phyloP scores from a whole-genome alignment of 2,797 vertebrate genomes.

The Ceryle rudis region DNA sequence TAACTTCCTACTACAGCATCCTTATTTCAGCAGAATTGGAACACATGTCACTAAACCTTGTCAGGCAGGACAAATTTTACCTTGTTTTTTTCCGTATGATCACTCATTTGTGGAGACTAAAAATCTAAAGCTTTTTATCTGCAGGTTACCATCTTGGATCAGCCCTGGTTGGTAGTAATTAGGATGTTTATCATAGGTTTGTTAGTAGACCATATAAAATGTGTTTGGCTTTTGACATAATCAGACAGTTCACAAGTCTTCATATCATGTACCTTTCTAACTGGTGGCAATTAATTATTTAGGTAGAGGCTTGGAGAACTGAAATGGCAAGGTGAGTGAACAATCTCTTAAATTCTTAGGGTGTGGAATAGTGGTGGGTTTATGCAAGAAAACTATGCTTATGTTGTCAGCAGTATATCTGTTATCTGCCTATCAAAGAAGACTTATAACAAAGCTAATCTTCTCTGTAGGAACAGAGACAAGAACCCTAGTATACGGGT shows the following conservation, averaged over 20 bases:
- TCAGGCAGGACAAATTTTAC: not conserved
- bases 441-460: not conserved
- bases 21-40: not conserved
- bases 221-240: not conserved
- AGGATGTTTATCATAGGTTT: not conserved
- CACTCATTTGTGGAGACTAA: not conserved
- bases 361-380: not conserved
- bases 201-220: not conserved
- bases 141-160: not conserved
- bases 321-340: not conserved
- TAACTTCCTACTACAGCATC: not conserved
- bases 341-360: not conserved
- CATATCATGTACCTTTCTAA: rapidly evolving
- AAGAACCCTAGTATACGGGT: not conserved
- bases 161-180: not conserved
- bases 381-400: not conserved
- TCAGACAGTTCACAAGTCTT: not conserved
- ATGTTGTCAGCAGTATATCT: rapidly evolving
- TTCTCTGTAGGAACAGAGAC: not conserved
- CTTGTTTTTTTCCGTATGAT: not conserved
- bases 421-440: not conserved
- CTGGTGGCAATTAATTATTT: not conserved
- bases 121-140: not conserved
- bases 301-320: not conserved
- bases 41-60: not conserved